Conservation (phyloP, 2,797 vertebrate species). For the Halcyon badia region DNA sequence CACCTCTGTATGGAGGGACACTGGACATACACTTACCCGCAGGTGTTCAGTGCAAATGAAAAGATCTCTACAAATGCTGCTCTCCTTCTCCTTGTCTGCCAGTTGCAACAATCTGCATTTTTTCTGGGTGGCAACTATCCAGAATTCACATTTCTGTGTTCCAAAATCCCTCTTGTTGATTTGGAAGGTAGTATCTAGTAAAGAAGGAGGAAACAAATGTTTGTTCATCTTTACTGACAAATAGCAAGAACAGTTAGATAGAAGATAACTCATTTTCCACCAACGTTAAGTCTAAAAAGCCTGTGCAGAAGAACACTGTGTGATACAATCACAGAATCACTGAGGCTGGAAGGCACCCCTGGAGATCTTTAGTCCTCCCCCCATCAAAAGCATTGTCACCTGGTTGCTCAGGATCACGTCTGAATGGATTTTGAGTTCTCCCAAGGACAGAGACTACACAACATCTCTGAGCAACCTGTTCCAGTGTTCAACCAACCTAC, state of each 20-base stretch:
- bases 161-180: constrained; percentile 74
- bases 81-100: constrained; percentile 78
- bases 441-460: neutral
- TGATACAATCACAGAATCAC: neutral
- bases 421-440: neutral
- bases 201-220: neutral
- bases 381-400: neutral
- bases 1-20: neutral
- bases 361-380: neutral
- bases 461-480: neutral
- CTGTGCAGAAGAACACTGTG: neutral
- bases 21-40: constrained; percentile 61
- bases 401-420: neutral
- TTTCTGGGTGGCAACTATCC: constrained; percentile 82
- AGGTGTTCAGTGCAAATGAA: constrained; percentile 84
- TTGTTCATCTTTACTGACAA: neutral
- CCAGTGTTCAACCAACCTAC: neutral
- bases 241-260: neutral
- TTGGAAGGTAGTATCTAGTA: constrained; percentile 70
- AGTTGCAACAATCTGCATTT: constrained; percentile 74
- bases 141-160: constrained; percentile 84
- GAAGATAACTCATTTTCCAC: neutral
- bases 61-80: constrained; percentile 79
- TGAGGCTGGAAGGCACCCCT: neutral
- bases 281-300: neutral